Evolutionary conservation across 2,888 invertebrate species (phyloP), one percentile per base, ranked within the genome.

Genomic region (Amitus sp.): DNA sequence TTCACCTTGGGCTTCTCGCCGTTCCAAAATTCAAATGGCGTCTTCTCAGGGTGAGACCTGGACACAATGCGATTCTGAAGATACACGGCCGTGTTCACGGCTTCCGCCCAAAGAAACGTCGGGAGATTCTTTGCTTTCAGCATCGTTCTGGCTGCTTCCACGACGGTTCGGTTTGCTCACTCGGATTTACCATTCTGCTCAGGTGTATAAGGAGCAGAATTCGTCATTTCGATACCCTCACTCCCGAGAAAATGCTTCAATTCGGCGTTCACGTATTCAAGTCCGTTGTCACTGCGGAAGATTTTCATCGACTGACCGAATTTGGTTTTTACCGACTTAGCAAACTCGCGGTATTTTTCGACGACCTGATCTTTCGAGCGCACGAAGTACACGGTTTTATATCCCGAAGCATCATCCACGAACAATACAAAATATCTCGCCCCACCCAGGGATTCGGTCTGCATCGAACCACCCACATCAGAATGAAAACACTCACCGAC

Each of bases 391-490:
- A 71, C 62, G 4, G 34, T 10, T 0, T 58, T 9, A 13, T 45
- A 69, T 6, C 53, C 51, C 5, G 67, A 56, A 19, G 45, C 57
- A 15, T 67, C 66, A 47, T 70, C 66, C 17, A 62, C 64, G 23
- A 71, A 68, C 4, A 51, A 37, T 2, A 67, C 28, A 33, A 62
- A 68, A 40, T 48, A 67, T 13, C 48, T 60, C 6, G 62, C 51
- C 10, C 68, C 68, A 6, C 65, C 67, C 6, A 65, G 19, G 6
- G 69, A 70, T 49, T 61, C 51, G 17, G 47, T 47, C n/a, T 55
- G 42, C 65, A 70, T 67, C 6, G 68, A 66, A 10, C 67, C 67
- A 60, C 67, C 68, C 2, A 71, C 62, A 37, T 71, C 66, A 0
- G 65, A 57, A 18, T 68, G 65, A 6, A 69, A 30, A 17, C 30